Evolutionary conservation across 1,140 invertebrate genomes (phyloP).

Genomic region (Wiebesia pumilae): DNA sequence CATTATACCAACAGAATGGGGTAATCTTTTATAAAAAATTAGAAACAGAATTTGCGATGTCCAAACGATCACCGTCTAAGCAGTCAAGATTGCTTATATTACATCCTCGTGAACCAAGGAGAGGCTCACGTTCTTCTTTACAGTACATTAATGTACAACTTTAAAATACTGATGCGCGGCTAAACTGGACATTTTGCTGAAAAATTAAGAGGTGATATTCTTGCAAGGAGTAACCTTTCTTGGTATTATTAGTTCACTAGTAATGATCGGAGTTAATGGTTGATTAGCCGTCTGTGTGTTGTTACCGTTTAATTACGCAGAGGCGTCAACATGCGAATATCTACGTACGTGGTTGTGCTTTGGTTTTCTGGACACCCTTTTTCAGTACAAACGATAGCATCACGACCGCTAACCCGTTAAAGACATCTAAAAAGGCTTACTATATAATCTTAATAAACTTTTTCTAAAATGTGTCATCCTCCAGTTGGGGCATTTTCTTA

Average conservation of each 20-base stretch:
- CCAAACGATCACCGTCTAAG: neutral
- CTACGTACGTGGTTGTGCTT: neutral
- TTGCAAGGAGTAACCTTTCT: neutral
- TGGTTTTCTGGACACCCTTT: slow-evolving; percentile 1
- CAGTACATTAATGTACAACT: neutral
- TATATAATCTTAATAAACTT: neutral
- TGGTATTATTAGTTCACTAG: neutral
- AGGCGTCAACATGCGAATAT: neutral
- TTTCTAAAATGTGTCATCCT: neutral
- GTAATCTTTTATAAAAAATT: neutral
- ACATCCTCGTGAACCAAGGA: neutral
- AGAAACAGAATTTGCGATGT: neutral
- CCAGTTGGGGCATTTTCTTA: too few relatives aligned
- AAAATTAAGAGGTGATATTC: too few relatives aligned
- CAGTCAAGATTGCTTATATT: neutral
- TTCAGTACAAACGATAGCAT: neutral
- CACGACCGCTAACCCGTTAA: neutral
- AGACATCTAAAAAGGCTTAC: neutral
- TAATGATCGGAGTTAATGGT: neutral
- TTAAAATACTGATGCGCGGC: neutral
- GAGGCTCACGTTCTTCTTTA: neutral
- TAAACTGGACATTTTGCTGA: too few relatives aligned
- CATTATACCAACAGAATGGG: neutral
- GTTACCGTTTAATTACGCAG: neutral
- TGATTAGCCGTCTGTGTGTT: neutral